Evolutionary conservation across 2,113 vertebrate species (phyloP), one percentile per base, ranked within the genome.

Genomic region (Pachyramphus minor): DNA sequence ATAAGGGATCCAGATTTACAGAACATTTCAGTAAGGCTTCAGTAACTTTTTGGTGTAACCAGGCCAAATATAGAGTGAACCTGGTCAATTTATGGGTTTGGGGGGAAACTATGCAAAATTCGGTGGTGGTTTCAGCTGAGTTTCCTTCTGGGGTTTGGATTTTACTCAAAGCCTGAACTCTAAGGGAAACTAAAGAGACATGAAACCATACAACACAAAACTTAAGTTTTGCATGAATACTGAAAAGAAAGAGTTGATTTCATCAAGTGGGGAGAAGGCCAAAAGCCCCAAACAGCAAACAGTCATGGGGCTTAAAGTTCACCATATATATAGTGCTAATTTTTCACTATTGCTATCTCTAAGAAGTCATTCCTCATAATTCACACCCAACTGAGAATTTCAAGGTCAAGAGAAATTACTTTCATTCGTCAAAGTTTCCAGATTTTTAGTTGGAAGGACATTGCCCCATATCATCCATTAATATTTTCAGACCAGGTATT

Each of bases 21-120:
- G 37, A 87, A 73, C 3, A 27, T 25, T 72, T 68, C 45, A 49
- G 33, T 13, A 80, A 81, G 19, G 19, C 28, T 62, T 79, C 69
- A 68, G 56, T 72, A 84, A 78, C 19, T 8, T 82, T 63, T 62
- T 68, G 22, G 53, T 58, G 47, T 33, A 76, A 23, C 16, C 35
- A 71, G 66, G 62, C 33, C 71, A 49, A 78, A 69, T 45, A 56
- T 30, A 93, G 42, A 66, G 47, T 14, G 12, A 93, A 42, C 44
- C 20, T 30, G 35, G 74, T 37, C 42, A 56, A 35, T 68, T 63
- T 42, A 95, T 77, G 87, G 67, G 12, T 80, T 93, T 81, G 89
- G 92, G 83, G 83, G 71, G 95, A 97, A 97, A 95, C 44, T 90
- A 94, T 89, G 71, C 87, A 97, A 96, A 97, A 39, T 12, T 22